A percentile compares a stretch with the other conserved stretches of the same genome.
These are phyloP conservation scores for Rhingia campestris DNA, from an alignment of 2,888 invertebrate species.

Conservation along the genomic window DNA sequence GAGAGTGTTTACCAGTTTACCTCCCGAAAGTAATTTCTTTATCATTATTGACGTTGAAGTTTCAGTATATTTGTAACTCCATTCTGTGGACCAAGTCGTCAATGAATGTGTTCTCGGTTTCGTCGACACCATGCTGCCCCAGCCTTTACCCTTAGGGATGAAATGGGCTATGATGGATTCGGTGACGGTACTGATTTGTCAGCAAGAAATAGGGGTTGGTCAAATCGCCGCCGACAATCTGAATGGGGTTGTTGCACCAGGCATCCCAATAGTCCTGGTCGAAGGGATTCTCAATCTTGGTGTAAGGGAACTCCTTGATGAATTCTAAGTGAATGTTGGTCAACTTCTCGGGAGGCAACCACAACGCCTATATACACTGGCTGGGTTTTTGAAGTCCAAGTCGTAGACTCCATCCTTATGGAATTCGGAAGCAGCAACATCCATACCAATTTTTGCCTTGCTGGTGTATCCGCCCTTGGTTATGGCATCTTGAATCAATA, in stretches of 20 bases:
- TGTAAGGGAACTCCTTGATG: conserved; percentile 95
- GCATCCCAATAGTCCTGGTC: conserved; percentile 99
- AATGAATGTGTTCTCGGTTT: conserved; percentile 99
- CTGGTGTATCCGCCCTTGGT: conserved; percentile 98
- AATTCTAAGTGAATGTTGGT: conserved; percentile 94
- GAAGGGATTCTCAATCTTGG: conserved; percentile 99
- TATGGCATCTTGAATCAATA: conserved; percentile 94
- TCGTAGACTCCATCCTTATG: conserved; percentile 93
- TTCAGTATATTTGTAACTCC: too few species aligned
- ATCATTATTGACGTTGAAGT: too few species aligned
- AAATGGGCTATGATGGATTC: conserved; percentile 97
- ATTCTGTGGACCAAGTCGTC: conserved; percentile 99
- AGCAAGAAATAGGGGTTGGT: conserved; percentile 97
- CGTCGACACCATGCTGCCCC: conserved; percentile 99
- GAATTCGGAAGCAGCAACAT: conserved; percentile 99
- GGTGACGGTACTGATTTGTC: conserved; percentile 98
- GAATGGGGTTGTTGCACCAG: conserved; percentile 92
- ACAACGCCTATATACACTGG: conserved; percentile 91
- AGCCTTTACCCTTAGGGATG: conserved; percentile 93
- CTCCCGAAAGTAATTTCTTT: too few species aligned
- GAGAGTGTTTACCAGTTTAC: too few species aligned
- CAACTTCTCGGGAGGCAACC: conserved; percentile 92
- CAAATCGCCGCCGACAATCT: conserved; percentile 97
- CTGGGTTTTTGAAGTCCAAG: conserved; percentile 98
- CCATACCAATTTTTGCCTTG: conserved; percentile 99